These are phyloP conservation scores for Acrocephalus kingi DNA, from an alignment of 2,113 vertebrate genomes.

Conservation along the genomic window DNA sequence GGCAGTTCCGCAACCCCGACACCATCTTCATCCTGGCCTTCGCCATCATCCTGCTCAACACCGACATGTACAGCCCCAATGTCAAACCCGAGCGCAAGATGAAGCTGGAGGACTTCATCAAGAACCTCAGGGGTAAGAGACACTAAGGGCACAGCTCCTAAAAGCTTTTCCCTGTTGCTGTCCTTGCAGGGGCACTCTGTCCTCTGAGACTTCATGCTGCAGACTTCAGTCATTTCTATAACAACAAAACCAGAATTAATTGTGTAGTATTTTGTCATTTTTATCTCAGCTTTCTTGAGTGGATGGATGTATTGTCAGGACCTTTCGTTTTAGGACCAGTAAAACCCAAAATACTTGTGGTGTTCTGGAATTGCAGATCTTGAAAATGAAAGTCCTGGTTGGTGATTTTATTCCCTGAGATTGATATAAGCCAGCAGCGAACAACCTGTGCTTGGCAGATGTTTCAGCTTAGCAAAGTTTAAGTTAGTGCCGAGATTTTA, in stretches of 20 bases:
- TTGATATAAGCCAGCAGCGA: not conserved
- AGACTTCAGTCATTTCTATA: not conserved
- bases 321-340: not conserved
- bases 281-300: not conserved
- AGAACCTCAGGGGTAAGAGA: conserved; percentile 90
- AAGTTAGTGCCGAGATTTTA: not conserved
- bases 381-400: not conserved
- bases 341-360: not conserved
- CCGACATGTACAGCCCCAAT: conserved; percentile 99
- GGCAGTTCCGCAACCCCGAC: conserved; percentile 96
- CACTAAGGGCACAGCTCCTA: not conserved
- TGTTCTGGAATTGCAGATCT: not conserved
- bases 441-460: not conserved
- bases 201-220: too few relatives aligned
- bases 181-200: not conserved
- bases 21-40: conserved; percentile 99
- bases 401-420: not conserved
- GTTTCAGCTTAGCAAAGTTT: not conserved
- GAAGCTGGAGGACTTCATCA: conserved; percentile 98
- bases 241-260: not conserved
- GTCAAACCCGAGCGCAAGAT: conserved; percentile 98
- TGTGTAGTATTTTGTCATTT: not conserved
- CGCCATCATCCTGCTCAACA: conserved; percentile 97
- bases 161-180: not conserved
- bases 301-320: not conserved